Conservation (phyloP, 2,888 invertebrate species). For the Bedellia somnulentella region DNA sequence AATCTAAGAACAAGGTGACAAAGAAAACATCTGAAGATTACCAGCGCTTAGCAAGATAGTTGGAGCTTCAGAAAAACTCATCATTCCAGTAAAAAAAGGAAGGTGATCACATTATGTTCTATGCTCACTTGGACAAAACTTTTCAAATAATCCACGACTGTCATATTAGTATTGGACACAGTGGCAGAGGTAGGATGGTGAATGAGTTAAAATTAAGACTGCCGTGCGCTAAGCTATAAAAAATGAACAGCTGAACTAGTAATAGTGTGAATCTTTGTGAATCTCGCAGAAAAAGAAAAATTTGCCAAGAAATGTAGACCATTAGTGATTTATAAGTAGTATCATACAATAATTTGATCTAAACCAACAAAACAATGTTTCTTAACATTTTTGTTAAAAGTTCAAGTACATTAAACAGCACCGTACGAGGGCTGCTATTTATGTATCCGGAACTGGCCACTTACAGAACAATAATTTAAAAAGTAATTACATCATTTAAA, state of each 20-base stretch:
- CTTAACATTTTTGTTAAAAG: too few relatives aligned
- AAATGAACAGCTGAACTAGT: conserved; percentile 15
- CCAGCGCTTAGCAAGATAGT: not conserved
- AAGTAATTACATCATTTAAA: too few relatives aligned
- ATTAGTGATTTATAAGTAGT: too few relatives aligned
- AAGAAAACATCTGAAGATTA: not conserved
- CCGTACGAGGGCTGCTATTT: too few relatives aligned
- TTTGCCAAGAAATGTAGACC: conserved; percentile 14
- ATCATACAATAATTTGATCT: too few relatives aligned
- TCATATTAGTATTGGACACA: conserved; percentile 17
- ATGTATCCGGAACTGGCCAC: too few relatives aligned
- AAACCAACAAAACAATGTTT: too few relatives aligned
- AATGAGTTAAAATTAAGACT: conserved; percentile 12
- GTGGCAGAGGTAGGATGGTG: conserved; percentile 16
- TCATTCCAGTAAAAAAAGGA: not conserved
- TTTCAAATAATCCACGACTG: conserved; percentile 15
- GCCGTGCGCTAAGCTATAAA: too few relatives aligned
- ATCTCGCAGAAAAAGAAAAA: conserved; percentile 13
- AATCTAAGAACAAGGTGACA: not conserved
- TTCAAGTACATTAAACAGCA: too few relatives aligned
- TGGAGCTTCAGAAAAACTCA: not conserved
- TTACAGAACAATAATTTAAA: too few relatives aligned
- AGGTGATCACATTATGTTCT: not conserved
- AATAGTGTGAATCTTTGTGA: conserved; percentile 14
- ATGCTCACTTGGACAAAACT: conserved; percentile 7